A percentile compares a stretch with the other conserved stretches of the same genome.
Evolutionary conservation across 2,797 vertebrate species (phyloP).

Genomic region (Sylvia borin): DNA sequence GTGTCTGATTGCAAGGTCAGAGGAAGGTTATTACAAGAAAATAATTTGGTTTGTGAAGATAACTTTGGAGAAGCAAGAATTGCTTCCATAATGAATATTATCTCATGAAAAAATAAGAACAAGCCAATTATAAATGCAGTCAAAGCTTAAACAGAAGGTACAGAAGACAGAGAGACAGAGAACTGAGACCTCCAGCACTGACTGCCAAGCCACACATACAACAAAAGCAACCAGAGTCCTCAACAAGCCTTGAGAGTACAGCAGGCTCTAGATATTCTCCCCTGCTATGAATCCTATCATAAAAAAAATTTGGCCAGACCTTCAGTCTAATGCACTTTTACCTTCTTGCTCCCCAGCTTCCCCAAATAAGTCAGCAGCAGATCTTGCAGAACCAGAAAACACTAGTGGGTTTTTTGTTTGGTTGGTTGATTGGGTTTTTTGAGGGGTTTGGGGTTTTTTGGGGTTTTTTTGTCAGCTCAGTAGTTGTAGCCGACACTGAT

Average conservation of each 20-base stretch:
- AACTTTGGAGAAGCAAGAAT: not conserved
- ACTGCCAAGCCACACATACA: not conserved
- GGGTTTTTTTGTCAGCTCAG: not conserved
- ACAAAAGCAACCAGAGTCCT: not conserved
- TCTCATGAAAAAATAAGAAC: not conserved
- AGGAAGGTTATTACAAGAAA: slow-evolving; percentile 25
- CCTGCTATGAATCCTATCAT: not conserved
- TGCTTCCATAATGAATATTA: not conserved
- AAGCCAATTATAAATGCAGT: not conserved
- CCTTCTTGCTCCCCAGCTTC: not conserved
- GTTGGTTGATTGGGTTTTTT: not conserved
- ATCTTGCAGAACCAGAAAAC: not conserved
- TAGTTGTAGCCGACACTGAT: not conserved
- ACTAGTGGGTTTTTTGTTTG: not conserved
- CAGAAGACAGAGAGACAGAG: not conserved
- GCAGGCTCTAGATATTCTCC: not conserved
- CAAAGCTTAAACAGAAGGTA: not conserved
- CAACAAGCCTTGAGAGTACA: not conserved
- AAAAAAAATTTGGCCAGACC: not conserved
- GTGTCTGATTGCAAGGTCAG: slow-evolving; percentile 21
- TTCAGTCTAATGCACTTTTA: not conserved
- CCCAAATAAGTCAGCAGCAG: not conserved
- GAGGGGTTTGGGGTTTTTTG: not conserved
- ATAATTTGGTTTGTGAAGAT: not conserved
- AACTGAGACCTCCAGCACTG: not conserved